Base-by-base conservation (phyloP, 2,888 invertebrate species). In the Biston betularia region DNA sequence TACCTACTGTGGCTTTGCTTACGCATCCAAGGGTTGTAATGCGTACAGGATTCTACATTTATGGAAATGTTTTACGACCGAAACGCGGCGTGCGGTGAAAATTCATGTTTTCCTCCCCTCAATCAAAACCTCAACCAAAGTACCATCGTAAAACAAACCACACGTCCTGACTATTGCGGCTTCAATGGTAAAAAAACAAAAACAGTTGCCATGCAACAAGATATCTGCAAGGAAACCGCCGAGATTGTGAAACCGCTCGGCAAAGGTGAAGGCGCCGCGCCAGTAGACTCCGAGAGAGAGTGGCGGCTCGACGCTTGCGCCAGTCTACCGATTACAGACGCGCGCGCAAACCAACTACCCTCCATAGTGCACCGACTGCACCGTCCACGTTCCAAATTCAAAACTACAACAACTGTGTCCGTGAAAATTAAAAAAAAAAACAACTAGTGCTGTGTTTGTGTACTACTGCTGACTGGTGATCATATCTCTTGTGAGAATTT, bases 181-280 rank as follows among this genome's bases (percentile, higher is more conserved):
- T 72, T 68, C 54, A 71, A 70, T 70, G 61, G 64, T 65, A 68
- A 65, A 70, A 74, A 79, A 79, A 79, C 77, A 81, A 77, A 79
- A 81, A 82, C 83, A 89, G 93, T 93, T 93, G 92, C 92, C 88
- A 92, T 90, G 93, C 93, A 91, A 93, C 93, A 85, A 87, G 87
- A 86, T 85, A 87, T 86, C 87, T 89, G 92, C 89, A 87, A 90
- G 88, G 85, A 87, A 88, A 88, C 82, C 83, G 83, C 84, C 85
- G 88, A 83, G 85, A 87, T 89, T 92, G 90, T 89, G 88, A 90
- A 90, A 90, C 89, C 81, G 83, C 84, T 50, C 84, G 84, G 85
- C 83, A 81, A 84, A 86, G 88, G 88, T 87, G 89, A 88, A 89
- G 88, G 89, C 81, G 74, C 69, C 77, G 74, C 85, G 91, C 89